Evolutionary conservation across 2,113 vertebrate genomes (phyloP), one percentile per base, ranked within the genome.

Genomic region (Dascyllus trimaculatus): DNA sequence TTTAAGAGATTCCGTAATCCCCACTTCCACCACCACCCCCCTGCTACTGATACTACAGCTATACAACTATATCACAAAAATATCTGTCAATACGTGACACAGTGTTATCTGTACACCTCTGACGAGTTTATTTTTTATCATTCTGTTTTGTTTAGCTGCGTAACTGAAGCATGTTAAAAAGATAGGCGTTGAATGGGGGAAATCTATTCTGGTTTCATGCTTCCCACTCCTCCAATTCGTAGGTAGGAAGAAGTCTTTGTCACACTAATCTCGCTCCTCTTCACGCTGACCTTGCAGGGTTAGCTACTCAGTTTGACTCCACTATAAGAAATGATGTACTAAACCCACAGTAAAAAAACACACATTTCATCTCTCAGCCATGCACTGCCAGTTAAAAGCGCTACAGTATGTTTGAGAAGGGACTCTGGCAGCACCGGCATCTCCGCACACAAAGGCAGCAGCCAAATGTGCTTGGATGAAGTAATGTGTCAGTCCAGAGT

Each of bases 201-300:
- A 80, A 80, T 66, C 48, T 46, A 6, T 61, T 46, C 48, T 19
- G 7, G 70, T 74, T 64, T 71, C 22, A 53, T 45, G 67, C 14
- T 63, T 48, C 24, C 25, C 25, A 26, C 3, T 21, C 18, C 38
- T 66, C 15, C 32, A 25, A 10, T 59, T 0, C 24, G 29, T 49
- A 21, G 29, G 32, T 11, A 32, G 25, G 19, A 62, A 17, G 52
- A 35, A 57, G 43, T 68, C 38, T 79, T 79, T 81, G 63, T 78
- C 66, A 49, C 64, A 32, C 49, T 81, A 45, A 49, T 75, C 48
- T 60, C 4, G 11, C 32, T 70, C 59, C 67, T 81, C 60, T 81
- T 74, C 57, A 48, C 56, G 45, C 64, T 68, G 74, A 77, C 71
- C 70, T 81, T 58, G 56, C 64, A 74, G 73, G 5, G 62, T 69